Conservation (phyloP, 2,888 invertebrate genomes). For the Druceiella hillmani region DNA sequence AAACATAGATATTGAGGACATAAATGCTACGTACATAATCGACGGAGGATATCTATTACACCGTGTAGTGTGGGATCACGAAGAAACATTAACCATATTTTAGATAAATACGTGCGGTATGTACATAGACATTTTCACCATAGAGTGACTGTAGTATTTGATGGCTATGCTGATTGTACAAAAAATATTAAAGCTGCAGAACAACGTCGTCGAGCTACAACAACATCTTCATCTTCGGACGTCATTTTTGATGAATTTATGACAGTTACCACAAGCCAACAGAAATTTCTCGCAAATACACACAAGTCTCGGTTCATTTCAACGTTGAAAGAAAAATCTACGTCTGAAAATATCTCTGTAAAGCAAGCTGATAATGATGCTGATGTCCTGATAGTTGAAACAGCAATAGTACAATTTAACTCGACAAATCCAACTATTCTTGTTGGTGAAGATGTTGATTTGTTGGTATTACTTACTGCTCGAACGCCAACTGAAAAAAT, state of each 20-base stretch:
- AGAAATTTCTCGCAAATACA: constrained; percentile 27
- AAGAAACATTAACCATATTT: too few relatives aligned
- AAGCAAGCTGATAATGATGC: constrained; percentile 27
- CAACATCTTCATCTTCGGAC: constrained; percentile 26
- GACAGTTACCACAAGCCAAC: constrained; percentile 25
- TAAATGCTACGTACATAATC: constrained; percentile 24
- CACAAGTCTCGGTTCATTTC: constrained; percentile 29
- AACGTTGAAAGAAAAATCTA: constrained; percentile 25
- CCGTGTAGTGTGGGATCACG: constrained; percentile 24
- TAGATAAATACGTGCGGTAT: constrained; percentile 24
- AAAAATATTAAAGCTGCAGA: constrained; percentile 26
- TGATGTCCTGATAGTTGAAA: constrained; percentile 26
- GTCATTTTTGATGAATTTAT: constrained; percentile 27
- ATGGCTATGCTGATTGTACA: constrained; percentile 26
- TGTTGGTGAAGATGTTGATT: constrained; percentile 5
- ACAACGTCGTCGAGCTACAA: constrained; percentile 21
- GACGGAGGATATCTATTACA: constrained; percentile 26
- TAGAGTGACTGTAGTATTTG: constrained; percentile 27
- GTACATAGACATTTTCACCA: constrained; percentile 24
- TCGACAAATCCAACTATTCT: too few relatives aligned
- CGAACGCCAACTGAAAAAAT: constrained; percentile 22
- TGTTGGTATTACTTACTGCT: constrained; percentile 22
- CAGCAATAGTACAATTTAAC: constrained; percentile 22
- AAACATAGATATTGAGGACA: too few relatives aligned
- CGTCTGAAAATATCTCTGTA: constrained; percentile 26